These are phyloP conservation scores for Pollenia amentaria DNA, from an alignment of 2,888 invertebrate genomes.

Conservation along the genomic window DNA sequence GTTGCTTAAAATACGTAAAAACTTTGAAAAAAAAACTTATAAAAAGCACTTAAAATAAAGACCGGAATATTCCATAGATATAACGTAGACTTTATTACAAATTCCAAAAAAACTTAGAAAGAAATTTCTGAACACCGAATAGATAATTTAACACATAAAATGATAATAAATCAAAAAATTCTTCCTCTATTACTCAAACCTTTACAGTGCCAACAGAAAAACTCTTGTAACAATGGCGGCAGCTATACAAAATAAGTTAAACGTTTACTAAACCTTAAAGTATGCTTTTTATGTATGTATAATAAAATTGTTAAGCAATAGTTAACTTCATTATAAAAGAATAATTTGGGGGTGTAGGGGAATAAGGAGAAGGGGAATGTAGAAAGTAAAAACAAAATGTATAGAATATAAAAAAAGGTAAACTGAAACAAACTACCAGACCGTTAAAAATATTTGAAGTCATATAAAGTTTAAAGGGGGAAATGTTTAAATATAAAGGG, in stretches of 20 bases:
- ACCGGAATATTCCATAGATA: not conserved
- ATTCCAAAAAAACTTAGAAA: conserved; percentile 1
- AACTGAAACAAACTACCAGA: conserved; percentile 45
- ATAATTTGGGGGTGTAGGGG: not conserved
- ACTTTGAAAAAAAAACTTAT: not conserved
- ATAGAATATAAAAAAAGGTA: conserved; percentile 36
- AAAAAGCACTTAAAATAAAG: not conserved
- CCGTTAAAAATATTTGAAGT: conserved; percentile 40
- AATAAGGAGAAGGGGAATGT: not conserved
- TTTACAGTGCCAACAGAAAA: conserved; percentile 14
- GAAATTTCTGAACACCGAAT: not conserved
- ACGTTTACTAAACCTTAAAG: conserved; percentile 58
- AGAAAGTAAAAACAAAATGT: conserved; percentile 23
- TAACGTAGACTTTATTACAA: not conserved
- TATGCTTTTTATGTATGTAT: conserved; percentile 24
- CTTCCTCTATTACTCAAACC: conserved; percentile 28
- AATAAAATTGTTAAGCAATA: conserved; percentile 8
- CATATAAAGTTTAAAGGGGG: not conserved
- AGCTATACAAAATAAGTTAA: not conserved
- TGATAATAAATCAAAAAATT: conserved; percentile 67
- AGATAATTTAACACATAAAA: conserved; percentile 66
- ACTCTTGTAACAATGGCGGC: not conserved
- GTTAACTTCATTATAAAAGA: conserved; percentile 41
- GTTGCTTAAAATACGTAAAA: not conserved
- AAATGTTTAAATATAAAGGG: not conserved